A percentile compares a stretch with the other conserved stretches of the same genome.
Conservation (phyloP, 2,797 vertebrate species). For the Notamacropus eugenii region DNA sequence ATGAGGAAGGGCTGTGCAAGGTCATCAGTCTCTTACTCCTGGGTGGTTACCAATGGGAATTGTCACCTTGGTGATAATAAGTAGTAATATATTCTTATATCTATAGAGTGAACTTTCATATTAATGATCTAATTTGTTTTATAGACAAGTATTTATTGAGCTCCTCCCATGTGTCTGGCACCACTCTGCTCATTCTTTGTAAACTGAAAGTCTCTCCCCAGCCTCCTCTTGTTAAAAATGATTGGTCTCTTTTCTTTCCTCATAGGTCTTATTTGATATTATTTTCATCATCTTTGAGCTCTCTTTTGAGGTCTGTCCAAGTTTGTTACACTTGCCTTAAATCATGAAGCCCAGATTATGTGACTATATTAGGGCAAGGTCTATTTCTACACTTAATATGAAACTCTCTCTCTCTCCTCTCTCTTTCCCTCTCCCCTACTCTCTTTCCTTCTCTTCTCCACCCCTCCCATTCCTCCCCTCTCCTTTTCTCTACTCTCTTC, state of each 20-base stretch:
- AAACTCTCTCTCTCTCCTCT: neutral
- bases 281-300: neutral
- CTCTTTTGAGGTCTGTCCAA: neutral
- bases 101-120: neutral
- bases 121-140: neutral
- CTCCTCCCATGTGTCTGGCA: neutral
- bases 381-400: neutral
- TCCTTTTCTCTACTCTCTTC: no score
- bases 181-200: neutral
- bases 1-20: no score
- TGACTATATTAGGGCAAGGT: neutral
- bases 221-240: neutral
- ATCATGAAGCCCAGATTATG: neutral
- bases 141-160: neutral
- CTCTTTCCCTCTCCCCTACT: no score
- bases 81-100: neutral
- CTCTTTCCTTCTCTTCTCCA: no score
- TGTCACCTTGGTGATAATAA: neutral
- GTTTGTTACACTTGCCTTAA: neutral
- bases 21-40: neutral
- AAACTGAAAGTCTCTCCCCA: neutral
- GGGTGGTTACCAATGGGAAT: neutral
- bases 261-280: neutral
- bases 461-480: no score
- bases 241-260: neutral